Evolutionary conservation across 1,140 invertebrate species (phyloP).

Genomic region (Theocolax elegans): DNA sequence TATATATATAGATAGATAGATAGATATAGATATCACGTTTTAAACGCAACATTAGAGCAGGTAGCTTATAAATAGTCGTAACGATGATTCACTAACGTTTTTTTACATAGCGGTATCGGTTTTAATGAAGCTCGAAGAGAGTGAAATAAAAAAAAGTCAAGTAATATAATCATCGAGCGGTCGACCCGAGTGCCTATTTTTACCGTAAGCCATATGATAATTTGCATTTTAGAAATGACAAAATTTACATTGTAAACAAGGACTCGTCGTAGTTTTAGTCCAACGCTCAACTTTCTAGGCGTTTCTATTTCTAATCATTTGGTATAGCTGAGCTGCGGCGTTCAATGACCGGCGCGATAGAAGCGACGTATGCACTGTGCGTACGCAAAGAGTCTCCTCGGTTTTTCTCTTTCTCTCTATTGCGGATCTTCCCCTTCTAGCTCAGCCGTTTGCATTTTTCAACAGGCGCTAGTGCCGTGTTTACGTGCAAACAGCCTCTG

Average conservation of each 20-base stretch:
- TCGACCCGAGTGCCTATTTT: slow-evolving; percentile 34
- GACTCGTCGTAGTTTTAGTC: neutral
- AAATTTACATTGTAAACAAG: slow-evolving; percentile 32
- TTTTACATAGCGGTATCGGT: no score
- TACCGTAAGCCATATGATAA: slow-evolving; percentile 1
- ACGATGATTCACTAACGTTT: no score
- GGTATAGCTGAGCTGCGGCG: neutral
- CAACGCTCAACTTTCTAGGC: slow-evolving; percentile 20
- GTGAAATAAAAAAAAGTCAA: no score
- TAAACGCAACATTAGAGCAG: no score
- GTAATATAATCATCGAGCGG: no score
- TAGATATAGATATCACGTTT: no score
- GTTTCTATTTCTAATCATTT: slow-evolving; percentile 39
- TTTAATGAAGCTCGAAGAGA: no score
- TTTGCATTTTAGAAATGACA: slow-evolving; percentile 33
- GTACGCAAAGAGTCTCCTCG: neutral
- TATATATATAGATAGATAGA: no score
- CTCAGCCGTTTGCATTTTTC: neutral
- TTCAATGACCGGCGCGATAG: slow-evolving; percentile 32
- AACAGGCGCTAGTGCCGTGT: neutral
- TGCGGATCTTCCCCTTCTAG: neutral
- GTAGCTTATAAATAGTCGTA: no score
- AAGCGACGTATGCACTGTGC: neutral
- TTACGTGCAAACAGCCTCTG: neutral
- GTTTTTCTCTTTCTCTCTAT: neutral